Conservation (phyloP, 2,113 vertebrate species). For the Cyphomyrus discorhynchus region DNA sequence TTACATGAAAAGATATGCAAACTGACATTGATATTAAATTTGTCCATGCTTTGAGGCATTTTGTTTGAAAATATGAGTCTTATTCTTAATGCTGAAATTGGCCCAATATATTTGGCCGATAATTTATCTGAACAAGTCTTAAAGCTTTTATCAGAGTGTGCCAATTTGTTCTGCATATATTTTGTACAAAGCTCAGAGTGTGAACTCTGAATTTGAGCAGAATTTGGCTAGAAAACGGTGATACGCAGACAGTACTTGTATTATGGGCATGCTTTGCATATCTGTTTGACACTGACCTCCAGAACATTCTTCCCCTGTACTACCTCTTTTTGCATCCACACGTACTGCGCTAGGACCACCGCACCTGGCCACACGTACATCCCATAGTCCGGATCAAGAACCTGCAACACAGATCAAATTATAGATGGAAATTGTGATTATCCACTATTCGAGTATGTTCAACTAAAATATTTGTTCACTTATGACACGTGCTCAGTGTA, state of each 20-base stretch:
- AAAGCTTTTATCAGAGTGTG: neutral
- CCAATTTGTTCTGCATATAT: neutral
- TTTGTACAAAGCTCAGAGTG: neutral
- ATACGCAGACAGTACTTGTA: neutral
- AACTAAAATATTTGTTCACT: neutral
- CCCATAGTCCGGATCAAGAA: conserved; percentile 74
- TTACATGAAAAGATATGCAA: neutral
- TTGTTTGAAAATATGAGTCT: neutral
- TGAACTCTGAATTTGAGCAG: neutral
- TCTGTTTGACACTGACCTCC: conserved; percentile 64
- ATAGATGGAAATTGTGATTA: neutral
- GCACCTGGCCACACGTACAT: conserved; percentile 88
- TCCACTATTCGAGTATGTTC: neutral
- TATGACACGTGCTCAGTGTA: neutral
- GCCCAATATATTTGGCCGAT: neutral
- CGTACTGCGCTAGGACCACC: conserved; percentile 81
- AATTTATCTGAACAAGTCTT: neutral
- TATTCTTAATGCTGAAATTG: neutral
- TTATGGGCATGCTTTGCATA: neutral
- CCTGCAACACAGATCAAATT: conserved; percentile 52
- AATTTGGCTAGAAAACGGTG: neutral
- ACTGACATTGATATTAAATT: neutral
- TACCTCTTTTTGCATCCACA: conserved; percentile 63
- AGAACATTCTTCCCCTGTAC: conserved; percentile 63
- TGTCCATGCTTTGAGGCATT: neutral